Base-by-base conservation (phyloP, 2,113 vertebrate genomes). In the Neodon shergylaensis region DNA sequence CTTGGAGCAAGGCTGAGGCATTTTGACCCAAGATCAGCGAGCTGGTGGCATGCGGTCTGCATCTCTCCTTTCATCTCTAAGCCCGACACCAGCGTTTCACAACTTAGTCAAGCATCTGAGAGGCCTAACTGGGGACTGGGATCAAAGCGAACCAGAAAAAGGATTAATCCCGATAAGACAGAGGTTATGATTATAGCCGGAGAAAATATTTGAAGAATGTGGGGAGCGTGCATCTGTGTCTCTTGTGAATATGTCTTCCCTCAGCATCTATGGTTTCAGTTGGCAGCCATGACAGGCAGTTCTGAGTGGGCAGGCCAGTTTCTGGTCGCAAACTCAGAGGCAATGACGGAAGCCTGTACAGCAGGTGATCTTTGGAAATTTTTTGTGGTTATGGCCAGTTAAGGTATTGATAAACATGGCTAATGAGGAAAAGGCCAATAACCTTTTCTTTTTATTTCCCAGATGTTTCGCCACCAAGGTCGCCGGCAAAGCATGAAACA, bases 121-220 rank as follows among this genome's bases (percentile, higher is more conserved):
- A 82, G 88, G 95, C 77, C 95, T 82, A 47, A 65, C 17, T 2
- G 82, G 95, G 94, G 52, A 61, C 49, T 52, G 68, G 85, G 97
- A 97, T 97, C 97, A 96, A 97, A 98, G 94, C 2, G 63, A 91
- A 89, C 74, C 85, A 92, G 95, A 93, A 87, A 91, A 88, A 96
- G 95, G 97, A 97, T 92, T 96, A 97, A 97, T 97, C 95, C 95
- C 82, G 92, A 94, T 94, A 97, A 97, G 96, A 97, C 95, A 91
- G 93, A 96, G 92, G 95, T 96, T 96, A 96, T 94, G 95, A 88
- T 54, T 95, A 92, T 54, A 95, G 95, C 78, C 31, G 0, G 93
- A 94, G 97, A 93, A 97, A 94, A 61, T 89, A 97, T 97, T 95
- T 94, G 49, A 97, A 93, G 96, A 97, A 97, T 93, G 96, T 81